Base-by-base conservation (phyloP, 2,888 invertebrate species). In the Drosophila anomalata region DNA sequence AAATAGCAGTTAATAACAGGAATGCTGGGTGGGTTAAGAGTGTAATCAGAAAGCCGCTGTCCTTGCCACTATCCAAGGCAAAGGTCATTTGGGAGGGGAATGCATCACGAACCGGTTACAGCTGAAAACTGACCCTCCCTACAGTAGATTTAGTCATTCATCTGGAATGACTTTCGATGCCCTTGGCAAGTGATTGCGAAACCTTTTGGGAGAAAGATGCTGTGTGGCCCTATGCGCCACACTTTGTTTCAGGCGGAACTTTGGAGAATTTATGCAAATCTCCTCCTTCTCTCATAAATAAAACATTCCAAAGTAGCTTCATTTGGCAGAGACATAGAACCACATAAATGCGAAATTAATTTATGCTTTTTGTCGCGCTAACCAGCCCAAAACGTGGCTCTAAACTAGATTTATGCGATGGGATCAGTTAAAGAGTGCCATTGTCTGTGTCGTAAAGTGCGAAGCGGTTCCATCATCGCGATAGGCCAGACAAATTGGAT, bases 261-360 rank as follows among this genome's bases (percentile, higher is more conserved):
- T 69, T 68, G 36, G 33, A 44, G 22, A 59, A 56, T 70, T 52
- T 72, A 67, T 84, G 76, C 78, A 72, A 80, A 87, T 78, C 51
- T 39, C 29, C 53, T 14, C 55, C 22, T 58, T 62, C 33, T 68
- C 73, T 76, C 77, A 79, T 81, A 79, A 86, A 82, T 88, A 71
- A 85, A 82, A 76, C 68, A 85, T 79, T 56, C 65, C 31, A 3
- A 33, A 46, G 31, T 20, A 33, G 51, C 46, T 69, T 61, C 48
- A 29, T 61, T 61, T 41, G 50, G 12, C 41, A 17, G 41, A 41
- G 41, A 17, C 17, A 41, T 50, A 52, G 55, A 55, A 73, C 24
- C 58, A 71, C 17, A 22, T 24, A 50, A 36, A 71, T 60, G 31
- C 31, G 29, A 76, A 73, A 72, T 63, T 48, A 62, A 53, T 61